Evolutionary conservation across 2,888 invertebrate genomes (phyloP).

Genomic region (Drosophila setosimentum): DNA sequence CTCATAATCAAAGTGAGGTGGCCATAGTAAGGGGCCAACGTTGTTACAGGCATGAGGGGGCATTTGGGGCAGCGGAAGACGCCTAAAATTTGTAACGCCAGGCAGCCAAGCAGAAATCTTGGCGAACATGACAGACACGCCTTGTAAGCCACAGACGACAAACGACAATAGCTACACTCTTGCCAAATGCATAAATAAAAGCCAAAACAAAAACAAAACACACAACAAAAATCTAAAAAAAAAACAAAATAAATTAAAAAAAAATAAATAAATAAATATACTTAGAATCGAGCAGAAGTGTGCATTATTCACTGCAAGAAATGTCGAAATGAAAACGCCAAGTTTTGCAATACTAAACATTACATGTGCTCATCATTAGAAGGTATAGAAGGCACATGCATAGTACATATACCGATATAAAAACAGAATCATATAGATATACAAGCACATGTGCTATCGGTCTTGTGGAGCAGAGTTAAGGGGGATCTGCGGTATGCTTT

Average conservation of each 20-base stretch:
- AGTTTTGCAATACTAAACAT: constrained; percentile 77
- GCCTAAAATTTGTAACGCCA: constrained; percentile 74
- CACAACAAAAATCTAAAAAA: constrained; percentile 55
- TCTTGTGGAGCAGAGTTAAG: constrained; percentile 1
- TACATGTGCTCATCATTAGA: constrained; percentile 80
- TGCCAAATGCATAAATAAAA: constrained; percentile 58
- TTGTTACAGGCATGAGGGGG: constrained; percentile 22
- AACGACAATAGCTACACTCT: constrained; percentile 70
- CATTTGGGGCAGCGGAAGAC: constrained; percentile 6
- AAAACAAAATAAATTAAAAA: constrained; percentile 13
- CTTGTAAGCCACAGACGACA: constrained; percentile 70
- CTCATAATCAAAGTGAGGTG: constrained; percentile 37
- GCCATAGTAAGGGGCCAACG: constrained; percentile 23
- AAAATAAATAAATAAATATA: neutral
- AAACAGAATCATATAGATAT: constrained; percentile 21
- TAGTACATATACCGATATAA: constrained; percentile 10
- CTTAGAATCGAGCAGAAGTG: constrained; percentile 43
- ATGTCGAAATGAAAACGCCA: constrained; percentile 76
- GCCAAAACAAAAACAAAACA: constrained; percentile 6
- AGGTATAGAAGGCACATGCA: constrained; percentile 14
- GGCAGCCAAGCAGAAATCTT: constrained; percentile 72
- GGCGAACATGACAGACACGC: constrained; percentile 69
- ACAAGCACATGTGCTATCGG: constrained; percentile 29
- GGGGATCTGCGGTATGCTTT: constrained; percentile 41
- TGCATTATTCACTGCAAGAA: constrained; percentile 77